These are phyloP conservation scores for Callosobruchus maculatus DNA, from an alignment of 2,888 invertebrate species.

Conservation along the genomic window DNA sequence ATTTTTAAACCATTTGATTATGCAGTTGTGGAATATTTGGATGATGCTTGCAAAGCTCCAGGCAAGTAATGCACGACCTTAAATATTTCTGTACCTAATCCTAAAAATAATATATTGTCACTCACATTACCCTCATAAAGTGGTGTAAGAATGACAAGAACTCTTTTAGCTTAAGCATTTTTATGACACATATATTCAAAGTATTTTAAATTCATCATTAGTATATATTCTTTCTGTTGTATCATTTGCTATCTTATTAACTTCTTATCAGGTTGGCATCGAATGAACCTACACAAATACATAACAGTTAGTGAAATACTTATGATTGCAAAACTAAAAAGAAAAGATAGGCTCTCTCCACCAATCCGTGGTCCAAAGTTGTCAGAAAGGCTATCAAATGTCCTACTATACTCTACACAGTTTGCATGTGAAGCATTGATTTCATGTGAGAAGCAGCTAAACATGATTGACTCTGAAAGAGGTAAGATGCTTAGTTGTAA, in stretches of 20 bases:
- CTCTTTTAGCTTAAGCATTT: too few relatives aligned
- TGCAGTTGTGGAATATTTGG: constrained; percentile 55
- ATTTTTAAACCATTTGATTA: constrained; percentile 56
- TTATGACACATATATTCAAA: too few relatives aligned
- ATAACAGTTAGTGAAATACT: constrained; percentile 6
- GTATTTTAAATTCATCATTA: too few relatives aligned
- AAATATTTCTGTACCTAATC: background rate
- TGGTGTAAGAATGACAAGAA: too few relatives aligned
- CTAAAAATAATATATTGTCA: background rate
- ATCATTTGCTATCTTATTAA: too few relatives aligned
- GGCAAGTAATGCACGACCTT: constrained; percentile 43
- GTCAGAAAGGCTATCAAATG: constrained; percentile 30
- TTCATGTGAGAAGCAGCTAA: constrained; percentile 58
- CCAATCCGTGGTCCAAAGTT: constrained; percentile 42
- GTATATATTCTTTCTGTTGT: too few relatives aligned
- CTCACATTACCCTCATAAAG: too few relatives aligned
- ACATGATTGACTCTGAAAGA: constrained; percentile 64
- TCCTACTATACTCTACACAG: constrained; percentile 39
- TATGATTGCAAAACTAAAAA: constrained; percentile 19
- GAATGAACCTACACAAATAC: constrained; percentile 18
- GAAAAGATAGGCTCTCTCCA: constrained; percentile 24
- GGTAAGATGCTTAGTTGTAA: constrained; percentile 34
- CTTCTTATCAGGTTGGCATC: constrained; percentile 36
- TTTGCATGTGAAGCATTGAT: constrained; percentile 56
- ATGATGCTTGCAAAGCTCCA: constrained; percentile 56